Evolutionary conservation across 2,888 invertebrate genomes (phyloP), one percentile per base, ranked within the genome.

Genomic region (Ectobius pallidus): DNA sequence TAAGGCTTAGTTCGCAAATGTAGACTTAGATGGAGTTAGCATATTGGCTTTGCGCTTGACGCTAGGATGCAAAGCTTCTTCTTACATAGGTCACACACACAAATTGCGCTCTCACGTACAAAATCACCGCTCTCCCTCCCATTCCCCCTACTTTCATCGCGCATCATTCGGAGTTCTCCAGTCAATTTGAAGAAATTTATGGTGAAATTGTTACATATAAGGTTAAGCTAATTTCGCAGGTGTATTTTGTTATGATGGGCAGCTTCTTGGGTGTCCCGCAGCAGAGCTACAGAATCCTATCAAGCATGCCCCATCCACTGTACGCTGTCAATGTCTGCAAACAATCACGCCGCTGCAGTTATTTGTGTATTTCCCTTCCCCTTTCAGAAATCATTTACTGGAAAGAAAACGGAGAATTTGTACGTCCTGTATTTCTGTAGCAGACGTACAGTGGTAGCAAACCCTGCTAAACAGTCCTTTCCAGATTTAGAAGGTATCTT

Each of bases 1-100:
- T n/a, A 30, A 61, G 32, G 61, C 61, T n/a, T 61, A 65, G 46
- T 44, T 65, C 27, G 27, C 46, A 65, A 46, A 25, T 27, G 65
- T 65, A 65, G 65, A 65, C 63, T 11, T 63, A 63, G 63, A 63
- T 39, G 63, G 30, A 20, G 25, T 7, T 44, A 44, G 65, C 42
- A 27, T 65, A 65, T 46, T 46, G 22, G 65, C 65, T 65, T 65
- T 65, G 65, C 65, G 65, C 65, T 65, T 65, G 65, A 16, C 65
- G 65, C 58, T 30, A 58, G 22, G 32, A 58, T 58, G 32, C 30
- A 30, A 58, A 58, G 58, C 58, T 58, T 58, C 6, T 30, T 58
- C 6, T 25, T 14, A 16, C 16, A 30, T n/a, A 58, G 30, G n/a
- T n/a, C n/a, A n/a, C n/a, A 58, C 32, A 58, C 34, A 58, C 30